Conservation (phyloP, 2,113 vertebrate species). For the Uria lomvia region DNA sequence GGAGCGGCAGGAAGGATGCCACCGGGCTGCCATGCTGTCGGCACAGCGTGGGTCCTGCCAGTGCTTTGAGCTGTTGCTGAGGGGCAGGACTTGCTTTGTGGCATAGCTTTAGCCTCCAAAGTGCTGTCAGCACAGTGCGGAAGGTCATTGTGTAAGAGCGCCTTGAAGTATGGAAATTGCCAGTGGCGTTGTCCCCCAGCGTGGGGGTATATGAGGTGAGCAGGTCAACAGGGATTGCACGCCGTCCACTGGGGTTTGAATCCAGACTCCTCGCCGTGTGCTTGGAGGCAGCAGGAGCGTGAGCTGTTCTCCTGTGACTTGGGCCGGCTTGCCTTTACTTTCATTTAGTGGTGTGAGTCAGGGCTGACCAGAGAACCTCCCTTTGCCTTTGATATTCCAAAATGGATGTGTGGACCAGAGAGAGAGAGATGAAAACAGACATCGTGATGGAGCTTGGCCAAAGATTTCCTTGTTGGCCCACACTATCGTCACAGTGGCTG, state of each 20-base stretch:
- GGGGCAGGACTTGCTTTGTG: not conserved
- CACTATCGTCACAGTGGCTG: not conserved
- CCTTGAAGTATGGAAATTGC: not conserved
- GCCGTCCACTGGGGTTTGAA: not conserved
- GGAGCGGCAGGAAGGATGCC: not conserved
- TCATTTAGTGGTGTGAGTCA: not conserved
- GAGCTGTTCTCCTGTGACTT: not conserved
- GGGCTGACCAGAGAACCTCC: not conserved
- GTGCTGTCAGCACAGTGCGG: not conserved
- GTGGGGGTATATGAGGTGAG: not conserved
- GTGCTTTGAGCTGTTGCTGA: not conserved
- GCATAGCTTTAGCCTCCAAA: not conserved
- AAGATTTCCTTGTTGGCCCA: not conserved
- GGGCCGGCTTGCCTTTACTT: constrained; percentile 12
- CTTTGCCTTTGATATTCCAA: not conserved
- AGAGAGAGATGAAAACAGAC: not conserved
- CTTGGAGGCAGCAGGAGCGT: not conserved
- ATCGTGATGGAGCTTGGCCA: not conserved
- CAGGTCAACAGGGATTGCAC: not conserved
- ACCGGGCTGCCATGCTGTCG: not conserved
- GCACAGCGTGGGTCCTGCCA: not conserved
- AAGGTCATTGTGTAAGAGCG: not conserved
- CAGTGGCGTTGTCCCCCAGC: not conserved
- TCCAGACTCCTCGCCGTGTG: not conserved
- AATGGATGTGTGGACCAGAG: not conserved